Evolutionary conservation across 2,888 invertebrate species (phyloP).

Genomic region (Frankliniella fusca): DNA sequence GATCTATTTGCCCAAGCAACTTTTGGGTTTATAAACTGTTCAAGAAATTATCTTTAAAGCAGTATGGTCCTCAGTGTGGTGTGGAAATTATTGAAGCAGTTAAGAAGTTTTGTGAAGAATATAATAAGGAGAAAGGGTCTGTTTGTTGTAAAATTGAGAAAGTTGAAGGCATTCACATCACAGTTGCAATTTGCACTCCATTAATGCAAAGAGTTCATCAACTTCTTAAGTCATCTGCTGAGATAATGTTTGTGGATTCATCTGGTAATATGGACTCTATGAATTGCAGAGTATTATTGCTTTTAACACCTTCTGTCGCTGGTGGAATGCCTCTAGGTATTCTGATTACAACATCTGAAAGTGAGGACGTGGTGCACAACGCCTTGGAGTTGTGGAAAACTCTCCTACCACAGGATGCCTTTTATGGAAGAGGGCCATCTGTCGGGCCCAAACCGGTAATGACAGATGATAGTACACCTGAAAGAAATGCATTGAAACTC

Average conservation of each 20-base stretch:
- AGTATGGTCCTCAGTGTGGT: not conserved
- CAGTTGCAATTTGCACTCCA: not conserved
- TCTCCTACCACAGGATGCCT: not conserved
- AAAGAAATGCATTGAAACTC: not conserved
- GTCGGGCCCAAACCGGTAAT: not conserved
- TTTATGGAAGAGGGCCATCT: not conserved
- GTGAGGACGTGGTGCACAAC: not conserved
- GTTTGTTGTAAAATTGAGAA: not conserved
- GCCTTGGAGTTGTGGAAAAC: not conserved
- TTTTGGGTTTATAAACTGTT: not conserved
- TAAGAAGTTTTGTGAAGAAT: not conserved
- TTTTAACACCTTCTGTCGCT: not conserved
- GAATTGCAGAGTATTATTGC: not conserved
- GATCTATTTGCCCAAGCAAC: not conserved
- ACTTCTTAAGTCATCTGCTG: not conserved
- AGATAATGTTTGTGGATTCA: not conserved
- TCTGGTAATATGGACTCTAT: not conserved
- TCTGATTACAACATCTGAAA: not conserved
- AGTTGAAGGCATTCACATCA: not conserved
- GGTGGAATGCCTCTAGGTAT: not conserved
- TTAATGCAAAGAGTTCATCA: not conserved
- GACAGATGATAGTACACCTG: not conserved
- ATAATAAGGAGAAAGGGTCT: not conserved
- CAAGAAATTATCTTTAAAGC: not conserved
- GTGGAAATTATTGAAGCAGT: not conserved